Base-by-base conservation (phyloP, 2,797 vertebrate species). In the Eidolon dupreanum region DNA sequence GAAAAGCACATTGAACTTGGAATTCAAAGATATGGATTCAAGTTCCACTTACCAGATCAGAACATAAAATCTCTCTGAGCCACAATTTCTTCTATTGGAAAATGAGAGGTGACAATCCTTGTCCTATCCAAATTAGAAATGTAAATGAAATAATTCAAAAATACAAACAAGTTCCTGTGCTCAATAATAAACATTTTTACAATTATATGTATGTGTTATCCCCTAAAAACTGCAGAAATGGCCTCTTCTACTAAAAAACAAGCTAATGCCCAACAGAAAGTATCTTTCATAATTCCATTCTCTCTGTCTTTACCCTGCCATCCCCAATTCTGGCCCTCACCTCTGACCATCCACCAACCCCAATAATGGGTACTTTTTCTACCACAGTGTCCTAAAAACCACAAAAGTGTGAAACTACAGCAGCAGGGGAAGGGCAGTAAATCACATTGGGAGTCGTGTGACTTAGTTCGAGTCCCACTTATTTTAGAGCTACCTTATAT, bases 11-110 rank as follows among this genome's bases (percentile, higher is more conserved):
- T 15, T 43, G 73, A 86, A 61, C 55, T 57, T 65, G 51, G 28
- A 92, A 85, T 75, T 93, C 41, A 92, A 73, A 82, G 57, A 31
- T 36, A 66, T 24, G n/a, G 77, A 74, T 94, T 83, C 70, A 79
- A 79, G 53, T 95, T 55, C 73, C 33, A 87, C 46, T 89, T 49
- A 38, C 22, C 19, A 63, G 43, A 53, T 31, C n/a, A 90, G 46
- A 33, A 78, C 59, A 88, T 1, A 26, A 92, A 68, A 63, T 38
- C 41, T 55, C 85, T 74, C 43, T 74, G 38, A 89, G 63, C 16
- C 19, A 93, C 84, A 87, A 22, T 92, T 89, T 87, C 43, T 74
- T 83, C 15, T 78, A 8, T 2, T 61, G 36, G 66, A 79, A 96
- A 95, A 86, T 46, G 28, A 66, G 5, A 74, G 51, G 46, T 7